Conservation (phyloP, 2,113 vertebrate species). For the Entosphenus tridentatus region DNA sequence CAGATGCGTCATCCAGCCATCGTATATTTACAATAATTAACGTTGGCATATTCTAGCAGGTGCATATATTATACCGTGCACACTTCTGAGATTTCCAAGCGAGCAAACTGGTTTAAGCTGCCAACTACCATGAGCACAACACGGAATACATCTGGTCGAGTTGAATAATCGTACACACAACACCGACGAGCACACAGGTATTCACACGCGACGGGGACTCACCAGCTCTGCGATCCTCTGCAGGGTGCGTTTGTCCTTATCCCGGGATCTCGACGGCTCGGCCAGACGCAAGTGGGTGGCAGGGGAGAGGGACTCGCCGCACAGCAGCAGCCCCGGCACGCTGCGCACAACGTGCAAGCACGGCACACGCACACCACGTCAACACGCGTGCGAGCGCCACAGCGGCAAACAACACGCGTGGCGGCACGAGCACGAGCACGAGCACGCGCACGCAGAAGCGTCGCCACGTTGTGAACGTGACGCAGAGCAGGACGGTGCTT, state of each 20-base stretch:
- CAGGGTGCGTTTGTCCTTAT: constrained; percentile 41
- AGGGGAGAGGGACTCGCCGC: constrained; percentile 43
- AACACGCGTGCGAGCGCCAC: neutral
- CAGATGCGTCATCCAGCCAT: no score
- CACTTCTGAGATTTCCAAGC: neutral
- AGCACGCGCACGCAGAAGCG: neutral
- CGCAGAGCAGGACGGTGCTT: neutral
- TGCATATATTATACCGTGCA: neutral
- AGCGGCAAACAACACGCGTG: neutral
- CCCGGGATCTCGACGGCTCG: constrained; percentile 41
- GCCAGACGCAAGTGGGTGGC: constrained; percentile 61
- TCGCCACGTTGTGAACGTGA: neutral
- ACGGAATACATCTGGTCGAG: neutral
- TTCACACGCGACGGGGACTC: constrained; percentile 17
- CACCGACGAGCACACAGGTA: neutral
- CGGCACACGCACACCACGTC: neutral
- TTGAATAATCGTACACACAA: neutral
- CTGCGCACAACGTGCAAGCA: constrained; percentile 22
- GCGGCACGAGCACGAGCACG: neutral
- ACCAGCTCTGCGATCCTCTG: constrained; percentile 49
- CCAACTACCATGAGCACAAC: neutral
- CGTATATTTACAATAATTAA: no score
- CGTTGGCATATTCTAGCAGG: neutral
- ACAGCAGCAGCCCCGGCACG: constrained; percentile 43
- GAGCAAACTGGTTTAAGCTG: neutral